Evolutionary conservation across 2,888 invertebrate genomes (phyloP).

Genomic region (Drosophila maculinotata): DNA sequence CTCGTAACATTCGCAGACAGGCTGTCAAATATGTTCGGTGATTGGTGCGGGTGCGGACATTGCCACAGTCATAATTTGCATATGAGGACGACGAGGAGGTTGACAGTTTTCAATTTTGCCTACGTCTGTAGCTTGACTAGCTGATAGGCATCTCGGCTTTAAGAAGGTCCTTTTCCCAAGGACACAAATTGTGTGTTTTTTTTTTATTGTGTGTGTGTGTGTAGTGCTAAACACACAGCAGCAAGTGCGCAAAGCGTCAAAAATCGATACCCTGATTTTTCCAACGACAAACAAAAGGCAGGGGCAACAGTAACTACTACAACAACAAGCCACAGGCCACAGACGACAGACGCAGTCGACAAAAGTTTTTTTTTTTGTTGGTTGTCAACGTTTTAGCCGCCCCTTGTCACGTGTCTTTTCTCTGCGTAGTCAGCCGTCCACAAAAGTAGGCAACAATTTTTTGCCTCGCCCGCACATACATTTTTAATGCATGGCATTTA

Average conservation of each 20-base stretch:
- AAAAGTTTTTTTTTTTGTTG: slow-evolving; percentile 49
- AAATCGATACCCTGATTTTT: slow-evolving; percentile 78
- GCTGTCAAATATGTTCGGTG: slow-evolving; percentile 12
- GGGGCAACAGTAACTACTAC: slow-evolving; percentile 7
- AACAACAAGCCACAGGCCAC: slow-evolving; percentile 10
- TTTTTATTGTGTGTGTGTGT: slow-evolving; percentile 23
- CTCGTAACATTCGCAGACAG: slow-evolving; percentile 6
- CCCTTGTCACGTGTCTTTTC: slow-evolving; percentile 2
- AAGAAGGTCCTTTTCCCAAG: slow-evolving; percentile 52
- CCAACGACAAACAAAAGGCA: slow-evolving; percentile 70
- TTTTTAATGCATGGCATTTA: slow-evolving; percentile 53
- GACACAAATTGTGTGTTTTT: slow-evolving; percentile 35
- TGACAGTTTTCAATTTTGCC: slow-evolving; percentile 46
- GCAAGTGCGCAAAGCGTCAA: slow-evolving; percentile 58
- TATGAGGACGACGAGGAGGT: slow-evolving; percentile 9
- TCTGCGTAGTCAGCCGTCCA: slow-evolving; percentile 21
- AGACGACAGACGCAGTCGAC: slow-evolving; percentile 45
- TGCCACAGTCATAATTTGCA: slow-evolving; percentile 35
- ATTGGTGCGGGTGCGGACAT: slow-evolving; percentile 11
- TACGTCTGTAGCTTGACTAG: slow-evolving; percentile 9
- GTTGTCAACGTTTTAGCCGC: slow-evolving; percentile 45
- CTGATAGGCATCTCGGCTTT: slow-evolving; percentile 46
- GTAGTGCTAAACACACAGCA: slow-evolving; percentile 50
- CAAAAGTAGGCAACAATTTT: slow-evolving; percentile 56
- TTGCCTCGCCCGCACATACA: slow-evolving; percentile 34